Evolutionary conservation across 1,140 invertebrate genomes (phyloP), one percentile per base, ranked within the genome.

Genomic region (Gyrodactylus bullatarudis): DNA sequence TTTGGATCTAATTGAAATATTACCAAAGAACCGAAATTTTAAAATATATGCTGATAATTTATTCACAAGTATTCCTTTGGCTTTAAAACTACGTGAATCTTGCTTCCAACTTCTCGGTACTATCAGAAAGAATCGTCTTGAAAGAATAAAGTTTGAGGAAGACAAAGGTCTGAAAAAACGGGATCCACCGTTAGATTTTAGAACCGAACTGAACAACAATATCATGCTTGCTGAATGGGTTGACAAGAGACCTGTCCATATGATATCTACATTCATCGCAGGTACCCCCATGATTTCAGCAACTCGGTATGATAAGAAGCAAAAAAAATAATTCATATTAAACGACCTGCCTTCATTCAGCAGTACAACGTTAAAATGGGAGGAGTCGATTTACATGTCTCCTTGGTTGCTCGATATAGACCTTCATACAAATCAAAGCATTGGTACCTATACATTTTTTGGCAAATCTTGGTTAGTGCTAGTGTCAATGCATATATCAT

Each of bases 361-460:
- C 72, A 76, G 27, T 78, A 77, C 68, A 77, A 78, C 72, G 27
- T n/a, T 20, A 74, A 76, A 25, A 77, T 77, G 77, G 77, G 77
- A 23, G 77, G 76, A 20, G 77, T 78, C 0, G 76, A 78, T 74
- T 27, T 77, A 23, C 71, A 73, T 16, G 77, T 76, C 68, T 75
- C 75, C 69, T 69, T 78, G 0, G 26, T 77, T 23, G 75, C 26
- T 20, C 26, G 76, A 1, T 77, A 77, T 74, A 34, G 76, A 26
- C 76, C 72, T 23, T 20, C 72, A 24, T 20, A 77, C n/a, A 68
- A 74, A 20, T 75, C 76, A 1, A 76, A 73, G 69, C 77, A 76
- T 26, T 78, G 76, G 76, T 76, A 77, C 73, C 71, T 76, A 26
- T 24, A 72, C 68, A 74, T 77, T 68, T 75, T 77, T 72, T 75